A percentile compares a stretch with the other conserved stretches of the same genome.
These are phyloP conservation scores for Lithophane semibrunnea DNA, from an alignment of 2,888 invertebrate species.

Conservation along the genomic window DNA sequence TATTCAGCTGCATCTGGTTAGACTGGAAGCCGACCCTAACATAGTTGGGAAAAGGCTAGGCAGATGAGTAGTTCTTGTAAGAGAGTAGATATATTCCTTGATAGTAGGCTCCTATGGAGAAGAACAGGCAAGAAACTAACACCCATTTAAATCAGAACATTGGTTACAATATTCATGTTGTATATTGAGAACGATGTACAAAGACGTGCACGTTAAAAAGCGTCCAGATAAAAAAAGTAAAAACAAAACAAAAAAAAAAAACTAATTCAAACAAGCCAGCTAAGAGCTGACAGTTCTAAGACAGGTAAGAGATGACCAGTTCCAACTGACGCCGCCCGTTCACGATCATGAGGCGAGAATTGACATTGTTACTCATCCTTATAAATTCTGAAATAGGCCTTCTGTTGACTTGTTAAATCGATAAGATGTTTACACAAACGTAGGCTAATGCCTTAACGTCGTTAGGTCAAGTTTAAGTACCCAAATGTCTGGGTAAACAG, in stretches of 20 bases:
- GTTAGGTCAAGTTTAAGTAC: slow-evolving; percentile 45
- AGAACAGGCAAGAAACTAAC: no score
- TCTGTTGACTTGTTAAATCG: slow-evolving; percentile 30
- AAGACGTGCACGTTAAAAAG: not conserved
- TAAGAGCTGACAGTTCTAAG: not conserved
- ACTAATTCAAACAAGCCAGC: not conserved
- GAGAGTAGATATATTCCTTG: no score
- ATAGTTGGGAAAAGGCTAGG: no score
- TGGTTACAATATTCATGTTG: no score
- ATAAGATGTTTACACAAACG: slow-evolving; percentile 35
- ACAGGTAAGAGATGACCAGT: not conserved
- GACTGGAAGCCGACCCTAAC: no score
- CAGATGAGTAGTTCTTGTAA: no score
- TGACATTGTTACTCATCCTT: not conserved
- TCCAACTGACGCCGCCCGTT: not conserved
- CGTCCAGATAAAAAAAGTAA: not conserved
- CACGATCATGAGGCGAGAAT: not conserved
- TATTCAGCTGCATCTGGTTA: no score
- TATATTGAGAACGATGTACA: no score
- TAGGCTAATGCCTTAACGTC: slow-evolving; percentile 36
- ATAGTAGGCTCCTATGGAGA: no score
- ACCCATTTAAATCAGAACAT: not conserved
- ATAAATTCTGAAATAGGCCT: slow-evolving; percentile 27
- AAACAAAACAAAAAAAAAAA: not conserved
- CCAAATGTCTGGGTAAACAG: slow-evolving; percentile 37